Evolutionary conservation across 1,140 invertebrate genomes (phyloP), one percentile per base, ranked within the genome.

Genomic region (Papilio dardanus): DNA sequence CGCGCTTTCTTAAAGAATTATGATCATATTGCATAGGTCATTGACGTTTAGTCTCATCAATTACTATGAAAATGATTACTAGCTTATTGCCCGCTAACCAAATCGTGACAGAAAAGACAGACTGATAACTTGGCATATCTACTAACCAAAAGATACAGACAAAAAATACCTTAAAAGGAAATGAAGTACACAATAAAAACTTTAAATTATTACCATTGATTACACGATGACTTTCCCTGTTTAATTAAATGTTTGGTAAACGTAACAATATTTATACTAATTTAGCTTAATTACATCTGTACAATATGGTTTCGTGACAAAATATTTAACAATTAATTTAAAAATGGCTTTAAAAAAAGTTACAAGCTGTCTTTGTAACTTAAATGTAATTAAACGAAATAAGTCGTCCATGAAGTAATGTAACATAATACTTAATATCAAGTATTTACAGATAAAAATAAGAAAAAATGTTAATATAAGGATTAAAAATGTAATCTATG

Each of bases 401-500:
- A 3, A 58, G 8, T 62, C 54, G 12, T 5, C 12, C 24, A 14
- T 58, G 21, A 58, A 28, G 21, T 62, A 28, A 62, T 30, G 54
- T 62, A 62, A 58, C 21, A 28, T 14, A 28, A 62, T 28, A 16
- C 24, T n/a, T n/a, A n/a, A n/a, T n/a, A n/a, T n/a, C n/a, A n/a
- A n/a, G n/a, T n/a, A n/a, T n/a, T n/a, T n/a, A n/a, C 24, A 28
- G 3, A 1, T 28, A 28, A n/a, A 16, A 0, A 16, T 62, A 62
- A 62, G 24, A 62, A 28, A 62, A 58, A 12, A 58, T 28, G 3
- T 0, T 58, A 28, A 24, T 21, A 24, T 12, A 58, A 28, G 10
- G 2, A 62, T 62, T 24, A 12, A 28, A 62, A 30, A 28, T 28
- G 12, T 19, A 21, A 46, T 71, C 69, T 83, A 78, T 83, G 81